Conservation (phyloP, 1,140 invertebrate species). For the Drosophila pseudoananassae region DNA sequence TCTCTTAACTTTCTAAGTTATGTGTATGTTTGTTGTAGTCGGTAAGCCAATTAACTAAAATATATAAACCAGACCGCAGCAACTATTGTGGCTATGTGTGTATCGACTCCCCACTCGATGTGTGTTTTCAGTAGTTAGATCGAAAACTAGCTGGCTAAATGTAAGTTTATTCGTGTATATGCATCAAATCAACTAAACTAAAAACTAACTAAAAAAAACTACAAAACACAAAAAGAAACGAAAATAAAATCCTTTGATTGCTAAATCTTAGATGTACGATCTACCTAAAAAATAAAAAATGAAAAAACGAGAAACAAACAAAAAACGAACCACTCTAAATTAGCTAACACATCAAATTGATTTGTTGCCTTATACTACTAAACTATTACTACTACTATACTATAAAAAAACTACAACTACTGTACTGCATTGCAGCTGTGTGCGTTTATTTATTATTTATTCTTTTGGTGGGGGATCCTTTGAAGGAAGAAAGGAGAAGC, state of each 20-base stretch:
- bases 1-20: constrained; percentile 1
- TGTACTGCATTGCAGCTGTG: constrained; percentile 24
- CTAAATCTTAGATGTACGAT: constrained; percentile 29
- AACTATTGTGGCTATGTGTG: constrained; percentile 22
- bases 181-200: constrained; percentile 18
- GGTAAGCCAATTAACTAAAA: constrained; percentile 13
- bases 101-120: constrained; percentile 21
- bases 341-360: constrained; percentile 59
- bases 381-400: constrained; percentile 12
- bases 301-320: background rate
- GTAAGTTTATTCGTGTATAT: constrained; percentile 29
- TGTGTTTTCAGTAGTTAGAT: constrained; percentile 48
- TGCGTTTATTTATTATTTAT: constrained; percentile 1
- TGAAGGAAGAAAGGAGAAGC: background rate
- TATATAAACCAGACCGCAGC: constrained; percentile 11
- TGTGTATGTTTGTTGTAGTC: constrained; percentile 29
- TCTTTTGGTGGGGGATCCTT: background rate
- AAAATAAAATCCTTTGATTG: constrained; percentile 8
- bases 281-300: constrained; percentile 12
- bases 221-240: background rate
- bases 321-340: constrained; percentile 38
- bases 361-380: constrained; percentile 51
- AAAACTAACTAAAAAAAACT: background rate
- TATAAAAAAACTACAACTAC: constrained; percentile 29
- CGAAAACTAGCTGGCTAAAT: constrained; percentile 28